Evolutionary conservation across 2,888 invertebrate species (phyloP), one percentile per base, ranked within the genome.

Genomic region (Cephus spinipes): DNA sequence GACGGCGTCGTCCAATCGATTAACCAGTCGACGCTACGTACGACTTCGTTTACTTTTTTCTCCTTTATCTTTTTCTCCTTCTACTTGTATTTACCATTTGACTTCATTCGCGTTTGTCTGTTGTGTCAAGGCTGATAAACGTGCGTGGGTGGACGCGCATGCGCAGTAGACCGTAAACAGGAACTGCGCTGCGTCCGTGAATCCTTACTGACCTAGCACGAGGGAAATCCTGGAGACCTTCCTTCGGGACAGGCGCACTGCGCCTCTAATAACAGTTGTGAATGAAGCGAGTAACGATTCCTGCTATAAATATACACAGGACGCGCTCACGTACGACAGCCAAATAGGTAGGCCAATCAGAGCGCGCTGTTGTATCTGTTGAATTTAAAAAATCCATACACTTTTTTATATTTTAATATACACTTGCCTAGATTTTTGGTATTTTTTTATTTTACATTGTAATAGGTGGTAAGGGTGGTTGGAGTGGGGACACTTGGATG

Each of bases 1-100:
- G 77, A 30, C 80, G 79, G 89, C 85, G 92, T 92, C 92, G 92
- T 30, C 15, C 92, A 92, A 92, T 92, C 87, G 91, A 71, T 71
- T 31, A 31, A 33, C 12, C 31, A 11, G 30, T 9, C 4, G 12
- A 33, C 71, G 71, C 31, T 71, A 9, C 15, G 71, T 15, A 15
- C 12, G 71, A 12, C 31, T 23, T 23, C 9, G 55, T 55, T 55
- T 23, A 23, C 1, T 9, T 23, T 23, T 55, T 9, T 2, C 2
- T 55, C 55, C 2, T 55, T 23, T 35, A 12, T 35, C 4, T 9
- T 23, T 23, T 23, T 55, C 55, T 55, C 55, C 23, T 55, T 23
- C 55, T 23, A 6, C 2, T 23, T 55, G 23, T 9, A 23, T 23
- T 55, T 55, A 2, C 9, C 55, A 1, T 55, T 55, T 23, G 55